These are phyloP conservation scores for Brachionus paranguensis DNA, from an alignment of 1,140 invertebrate species.

Conservation along the genomic window DNA sequence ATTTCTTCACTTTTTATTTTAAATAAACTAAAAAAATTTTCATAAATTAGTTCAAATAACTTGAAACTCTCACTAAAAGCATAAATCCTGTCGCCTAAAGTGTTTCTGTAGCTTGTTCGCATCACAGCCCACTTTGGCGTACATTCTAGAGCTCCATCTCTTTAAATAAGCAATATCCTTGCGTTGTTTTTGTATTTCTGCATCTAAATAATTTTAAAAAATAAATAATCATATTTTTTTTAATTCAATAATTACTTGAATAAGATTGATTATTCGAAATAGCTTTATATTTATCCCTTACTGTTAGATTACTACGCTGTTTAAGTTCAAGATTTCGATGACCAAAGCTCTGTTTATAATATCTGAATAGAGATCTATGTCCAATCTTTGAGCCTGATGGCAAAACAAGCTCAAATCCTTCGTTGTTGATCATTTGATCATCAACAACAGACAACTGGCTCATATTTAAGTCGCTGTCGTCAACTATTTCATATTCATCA, in stretches of 20 bases:
- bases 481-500: slow-evolving; percentile 43
- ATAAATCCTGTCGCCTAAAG: slow-evolving; percentile 59
- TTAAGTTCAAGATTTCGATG: slow-evolving; percentile 37
- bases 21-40: neutral
- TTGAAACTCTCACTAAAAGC: neutral
- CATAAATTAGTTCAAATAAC: neutral
- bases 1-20: neutral
- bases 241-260: neutral
- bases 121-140: slow-evolving; percentile 69
- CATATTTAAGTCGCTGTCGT: slow-evolving; percentile 54
- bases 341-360: slow-evolving; percentile 59
- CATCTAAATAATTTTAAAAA: slow-evolving; percentile 55
- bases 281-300: slow-evolving; percentile 20
- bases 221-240: slow-evolving; percentile 27
- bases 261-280: slow-evolving; percentile 29
- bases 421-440: slow-evolving; percentile 49
- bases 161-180: slow-evolving; percentile 78
- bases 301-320: neutral
- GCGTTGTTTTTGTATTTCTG: slow-evolving; percentile 60
- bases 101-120: slow-evolving; percentile 77
- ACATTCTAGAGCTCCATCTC: slow-evolving; percentile 68
- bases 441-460: slow-evolving; percentile 59
- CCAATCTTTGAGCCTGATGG: slow-evolving; percentile 81
- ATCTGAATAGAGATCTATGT: slow-evolving; percentile 76
- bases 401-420: slow-evolving; percentile 74